Conservation (phyloP, 1,140 invertebrate species). For the Coptotermes formosanus region DNA sequence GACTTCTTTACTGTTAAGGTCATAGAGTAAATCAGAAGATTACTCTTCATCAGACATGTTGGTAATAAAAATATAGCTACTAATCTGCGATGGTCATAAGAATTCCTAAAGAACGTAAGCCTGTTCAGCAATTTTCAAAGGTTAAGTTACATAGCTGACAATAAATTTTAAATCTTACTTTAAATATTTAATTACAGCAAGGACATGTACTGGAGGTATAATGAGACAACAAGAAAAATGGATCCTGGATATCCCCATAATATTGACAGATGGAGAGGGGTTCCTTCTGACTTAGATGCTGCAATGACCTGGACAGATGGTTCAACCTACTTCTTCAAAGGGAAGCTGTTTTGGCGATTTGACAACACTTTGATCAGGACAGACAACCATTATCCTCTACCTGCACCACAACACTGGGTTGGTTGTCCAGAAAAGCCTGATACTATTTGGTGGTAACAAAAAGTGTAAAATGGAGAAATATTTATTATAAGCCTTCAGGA, state of each 20-base stretch:
- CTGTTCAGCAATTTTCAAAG: no score
- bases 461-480: not conserved
- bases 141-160: no score
- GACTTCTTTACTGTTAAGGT: not conserved
- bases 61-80: no score
- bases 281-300: conserved; percentile 62
- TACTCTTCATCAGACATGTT: no score
- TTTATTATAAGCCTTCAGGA: not conserved
- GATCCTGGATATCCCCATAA: conserved; percentile 65
- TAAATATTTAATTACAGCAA: conserved; percentile 49
- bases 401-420: conserved; percentile 58
- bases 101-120: no score
- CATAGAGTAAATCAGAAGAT: not conserved
- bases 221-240: conserved; percentile 56
- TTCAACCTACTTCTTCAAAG: conserved; percentile 66
- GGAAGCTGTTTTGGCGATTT: conserved; percentile 61
- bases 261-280: conserved; percentile 65
- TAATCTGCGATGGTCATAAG: no score
- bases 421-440: conserved; percentile 49
- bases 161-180: not conserved
- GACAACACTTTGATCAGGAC: conserved; percentile 55
- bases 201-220: conserved; percentile 66
- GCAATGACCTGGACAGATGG: conserved; percentile 63
- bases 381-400: conserved; percentile 53
- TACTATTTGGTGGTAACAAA: conserved; percentile 35